A percentile compares a stretch with the other conserved stretches of the same genome.
phyloP scores from a whole-genome alignment of 2,888 invertebrate genomes.

The Nineta flava region DNA sequence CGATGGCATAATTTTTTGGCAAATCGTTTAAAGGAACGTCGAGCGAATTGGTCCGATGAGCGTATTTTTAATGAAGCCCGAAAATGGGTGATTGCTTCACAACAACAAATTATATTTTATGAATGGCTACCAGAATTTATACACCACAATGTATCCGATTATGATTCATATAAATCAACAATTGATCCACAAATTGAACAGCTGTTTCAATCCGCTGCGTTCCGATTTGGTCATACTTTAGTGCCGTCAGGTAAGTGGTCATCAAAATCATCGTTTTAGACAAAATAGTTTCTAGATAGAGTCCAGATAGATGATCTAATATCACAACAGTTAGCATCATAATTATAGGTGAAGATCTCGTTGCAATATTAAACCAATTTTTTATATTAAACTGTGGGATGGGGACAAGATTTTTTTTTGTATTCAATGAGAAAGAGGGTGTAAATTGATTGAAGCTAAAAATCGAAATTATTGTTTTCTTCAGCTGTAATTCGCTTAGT shows the following conservation, averaged over 20 bases:
- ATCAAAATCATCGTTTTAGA: neutral
- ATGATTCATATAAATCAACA: constrained; percentile 31
- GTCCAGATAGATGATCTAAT: too few relatives aligned
- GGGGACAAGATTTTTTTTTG: too few relatives aligned
- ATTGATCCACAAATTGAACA: constrained; percentile 42
- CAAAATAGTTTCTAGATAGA: too few relatives aligned
- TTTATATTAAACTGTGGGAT: too few relatives aligned
- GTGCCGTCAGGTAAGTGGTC: constrained; percentile 30
- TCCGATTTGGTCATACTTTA: constrained; percentile 41
- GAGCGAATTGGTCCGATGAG: constrained; percentile 30
- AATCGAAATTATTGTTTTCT: too few relatives aligned
- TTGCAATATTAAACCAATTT: too few relatives aligned
- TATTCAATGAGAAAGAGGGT: too few relatives aligned
- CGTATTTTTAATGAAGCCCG: constrained; percentile 35
- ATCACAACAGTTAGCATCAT: too few relatives aligned
- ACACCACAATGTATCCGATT: constrained; percentile 7
- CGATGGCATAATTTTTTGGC: constrained; percentile 38
- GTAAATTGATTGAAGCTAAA: too few relatives aligned
- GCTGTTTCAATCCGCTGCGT: constrained; percentile 42
- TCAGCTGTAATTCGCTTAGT: too few relatives aligned
- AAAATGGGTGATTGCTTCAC: constrained; percentile 37
- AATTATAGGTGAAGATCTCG: too few relatives aligned
- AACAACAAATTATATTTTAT: constrained; percentile 32
- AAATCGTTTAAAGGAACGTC: constrained; percentile 19
- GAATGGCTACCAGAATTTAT: constrained; percentile 29